Conservation (phyloP, 1,140 invertebrate genomes). For the Drosophila sp. region DNA sequence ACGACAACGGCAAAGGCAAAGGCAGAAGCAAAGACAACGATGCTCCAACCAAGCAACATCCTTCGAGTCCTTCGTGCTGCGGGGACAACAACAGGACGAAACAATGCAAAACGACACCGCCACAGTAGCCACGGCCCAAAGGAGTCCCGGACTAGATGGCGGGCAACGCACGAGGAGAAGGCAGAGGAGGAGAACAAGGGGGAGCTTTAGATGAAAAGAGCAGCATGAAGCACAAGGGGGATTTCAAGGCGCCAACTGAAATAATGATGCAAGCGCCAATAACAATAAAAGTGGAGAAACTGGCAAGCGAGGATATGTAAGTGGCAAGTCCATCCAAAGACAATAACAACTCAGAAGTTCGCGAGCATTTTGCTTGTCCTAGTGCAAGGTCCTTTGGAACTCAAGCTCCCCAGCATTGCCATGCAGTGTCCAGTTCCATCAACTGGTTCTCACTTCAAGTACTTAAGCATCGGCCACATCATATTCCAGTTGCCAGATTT, state of each 20-base stretch:
- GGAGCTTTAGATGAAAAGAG: constrained; percentile 7
- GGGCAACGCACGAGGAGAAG: not conserved
- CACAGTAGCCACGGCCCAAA: constrained; percentile 38
- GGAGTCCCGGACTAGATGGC: not conserved
- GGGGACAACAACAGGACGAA: constrained; percentile 27
- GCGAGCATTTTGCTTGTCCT: not conserved
- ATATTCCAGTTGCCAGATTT: constrained; percentile 2
- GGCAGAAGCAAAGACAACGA: constrained; percentile 7
- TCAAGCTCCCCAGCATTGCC: constrained; percentile 13
- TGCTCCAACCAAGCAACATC: constrained; percentile 8
- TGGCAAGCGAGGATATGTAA: constrained; percentile 15
- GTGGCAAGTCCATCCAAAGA: constrained; percentile 52
- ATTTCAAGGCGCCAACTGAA: constrained; percentile 75
- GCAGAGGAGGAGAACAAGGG: not conserved
- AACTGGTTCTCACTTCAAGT: constrained; percentile 20
- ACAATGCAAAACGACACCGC: constrained; percentile 67
- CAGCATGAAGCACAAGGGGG: constrained; percentile 2
- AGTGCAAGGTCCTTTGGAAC: constrained; percentile 6
- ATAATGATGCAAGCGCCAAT: constrained; percentile 81
- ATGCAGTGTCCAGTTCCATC: constrained; percentile 8
- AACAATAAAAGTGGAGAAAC: constrained; percentile 72
- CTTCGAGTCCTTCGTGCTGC: not conserved
- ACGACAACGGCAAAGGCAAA: no score
- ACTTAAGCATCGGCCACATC: constrained; percentile 1
- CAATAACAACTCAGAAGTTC: constrained; percentile 37